These are phyloP conservation scores for Cricetomys ansorgei DNA, from an alignment of 2,113 vertebrate genomes.

Conservation along the genomic window DNA sequence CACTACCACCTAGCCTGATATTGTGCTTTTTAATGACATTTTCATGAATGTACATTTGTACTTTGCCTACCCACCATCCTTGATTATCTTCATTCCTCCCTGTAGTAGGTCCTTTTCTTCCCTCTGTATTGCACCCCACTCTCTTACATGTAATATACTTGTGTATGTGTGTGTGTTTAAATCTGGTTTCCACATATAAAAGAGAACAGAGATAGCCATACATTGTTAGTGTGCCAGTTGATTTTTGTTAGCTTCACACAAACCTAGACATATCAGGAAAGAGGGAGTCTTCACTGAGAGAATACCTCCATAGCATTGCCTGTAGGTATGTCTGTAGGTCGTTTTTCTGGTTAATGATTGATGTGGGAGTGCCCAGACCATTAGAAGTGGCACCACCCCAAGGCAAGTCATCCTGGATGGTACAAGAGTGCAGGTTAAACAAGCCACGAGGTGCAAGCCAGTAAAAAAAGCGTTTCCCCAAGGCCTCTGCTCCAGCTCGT, in stretches of 20 bases:
- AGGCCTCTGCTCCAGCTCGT: background rate
- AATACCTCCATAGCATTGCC: background rate
- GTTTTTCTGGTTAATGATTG: background rate
- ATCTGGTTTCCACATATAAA: background rate
- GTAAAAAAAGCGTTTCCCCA: background rate
- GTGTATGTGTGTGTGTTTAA: background rate
- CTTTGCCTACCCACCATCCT: background rate
- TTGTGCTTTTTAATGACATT: background rate
- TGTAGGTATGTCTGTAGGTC: background rate
- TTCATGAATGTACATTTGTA: background rate
- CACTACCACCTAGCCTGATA: no score
- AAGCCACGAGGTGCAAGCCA: background rate
- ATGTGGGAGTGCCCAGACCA: background rate
- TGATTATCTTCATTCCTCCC: background rate
- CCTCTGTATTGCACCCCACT: background rate
- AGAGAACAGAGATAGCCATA: background rate
- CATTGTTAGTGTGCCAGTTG: background rate
- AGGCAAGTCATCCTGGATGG: background rate
- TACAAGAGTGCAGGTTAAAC: background rate
- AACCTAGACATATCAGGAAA: background rate
- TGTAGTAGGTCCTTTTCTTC: background rate
- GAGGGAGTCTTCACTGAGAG: background rate
- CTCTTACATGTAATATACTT: background rate
- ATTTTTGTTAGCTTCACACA: background rate
- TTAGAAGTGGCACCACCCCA: background rate